These are phyloP conservation scores for Columbina picui DNA, from an alignment of 2,113 vertebrate genomes.

Conservation along the genomic window DNA sequence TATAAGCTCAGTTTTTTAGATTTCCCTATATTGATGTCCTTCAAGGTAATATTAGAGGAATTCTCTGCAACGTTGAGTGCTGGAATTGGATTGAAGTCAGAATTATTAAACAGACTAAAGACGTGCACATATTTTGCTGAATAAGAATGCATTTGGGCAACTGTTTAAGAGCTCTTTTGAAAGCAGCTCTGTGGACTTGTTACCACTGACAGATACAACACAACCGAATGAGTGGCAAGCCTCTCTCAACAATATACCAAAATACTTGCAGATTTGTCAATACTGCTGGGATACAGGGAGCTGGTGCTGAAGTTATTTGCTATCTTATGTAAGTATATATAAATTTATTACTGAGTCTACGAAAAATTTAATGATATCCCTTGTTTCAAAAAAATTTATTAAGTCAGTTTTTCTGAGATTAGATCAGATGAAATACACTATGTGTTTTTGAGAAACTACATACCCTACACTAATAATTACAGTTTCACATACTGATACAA, in stretches of 20 bases:
- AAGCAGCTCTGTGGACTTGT: background rate
- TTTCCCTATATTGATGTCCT: background rate
- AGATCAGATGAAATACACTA: background rate
- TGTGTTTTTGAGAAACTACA: background rate
- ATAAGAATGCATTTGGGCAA: background rate
- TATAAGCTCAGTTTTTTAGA: background rate
- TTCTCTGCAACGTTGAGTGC: fast-evolving
- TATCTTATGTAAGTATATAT: background rate
- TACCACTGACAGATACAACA: background rate
- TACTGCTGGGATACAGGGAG: background rate
- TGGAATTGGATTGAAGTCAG: background rate
- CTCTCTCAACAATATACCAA: background rate
- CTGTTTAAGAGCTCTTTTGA: background rate
- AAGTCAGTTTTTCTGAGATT: background rate
- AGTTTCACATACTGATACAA: background rate
- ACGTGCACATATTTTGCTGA: background rate
- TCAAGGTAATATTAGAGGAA: slow-evolving; percentile 13
- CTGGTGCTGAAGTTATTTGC: background rate
- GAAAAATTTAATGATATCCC: background rate
- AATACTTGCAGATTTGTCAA: background rate
- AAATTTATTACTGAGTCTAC: background rate
- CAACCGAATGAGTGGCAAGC: background rate
- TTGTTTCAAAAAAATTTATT: background rate
- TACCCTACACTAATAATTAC: background rate
- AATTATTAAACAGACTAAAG: background rate